Percentiles rank a stretch among this genome's conserved stretches.
These are phyloP conservation scores for Urocyon cinereoargenteus DNA, from an alignment of 2,797 vertebrate species.

Conservation along the genomic window DNA sequence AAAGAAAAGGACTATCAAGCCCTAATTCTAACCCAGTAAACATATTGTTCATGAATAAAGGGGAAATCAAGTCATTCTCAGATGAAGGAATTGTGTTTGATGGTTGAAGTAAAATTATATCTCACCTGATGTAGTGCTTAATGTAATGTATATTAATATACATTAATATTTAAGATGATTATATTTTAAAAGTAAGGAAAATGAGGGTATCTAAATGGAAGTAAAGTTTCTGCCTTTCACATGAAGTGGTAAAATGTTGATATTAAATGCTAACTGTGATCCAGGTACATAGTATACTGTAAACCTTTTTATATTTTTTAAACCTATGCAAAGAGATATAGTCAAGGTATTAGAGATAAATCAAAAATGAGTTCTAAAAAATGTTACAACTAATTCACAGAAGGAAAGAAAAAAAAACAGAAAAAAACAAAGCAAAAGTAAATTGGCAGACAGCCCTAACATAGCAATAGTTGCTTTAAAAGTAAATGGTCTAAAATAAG, in stretches of 20 bases:
- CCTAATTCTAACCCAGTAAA: neutral
- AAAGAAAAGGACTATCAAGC: neutral
- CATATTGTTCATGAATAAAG: neutral
- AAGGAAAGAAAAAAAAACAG: neutral
- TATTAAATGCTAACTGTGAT: neutral
- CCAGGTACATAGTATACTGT: neutral
- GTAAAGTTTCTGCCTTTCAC: neutral
- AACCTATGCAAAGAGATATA: neutral
- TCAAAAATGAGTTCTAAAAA: neutral
- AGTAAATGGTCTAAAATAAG: neutral
- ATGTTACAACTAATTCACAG: neutral
- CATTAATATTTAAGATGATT: neutral
- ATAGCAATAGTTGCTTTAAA: neutral
- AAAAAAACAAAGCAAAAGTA: neutral
- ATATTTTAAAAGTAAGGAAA: neutral
- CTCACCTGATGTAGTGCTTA: neutral
- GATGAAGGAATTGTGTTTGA: neutral
- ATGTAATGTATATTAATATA: neutral
- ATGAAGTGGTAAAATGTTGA: neutral
- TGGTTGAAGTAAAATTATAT: neutral
- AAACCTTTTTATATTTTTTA: neutral
- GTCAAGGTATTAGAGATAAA: neutral
- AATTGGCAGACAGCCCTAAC: neutral
- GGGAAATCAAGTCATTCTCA: neutral
- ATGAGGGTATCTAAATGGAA: neutral